Percentiles rank a stretch among this genome's conserved stretches.
phyloP scores from a whole-genome alignment of 2,113 vertebrate species.

The Festucalex cinctus region DNA sequence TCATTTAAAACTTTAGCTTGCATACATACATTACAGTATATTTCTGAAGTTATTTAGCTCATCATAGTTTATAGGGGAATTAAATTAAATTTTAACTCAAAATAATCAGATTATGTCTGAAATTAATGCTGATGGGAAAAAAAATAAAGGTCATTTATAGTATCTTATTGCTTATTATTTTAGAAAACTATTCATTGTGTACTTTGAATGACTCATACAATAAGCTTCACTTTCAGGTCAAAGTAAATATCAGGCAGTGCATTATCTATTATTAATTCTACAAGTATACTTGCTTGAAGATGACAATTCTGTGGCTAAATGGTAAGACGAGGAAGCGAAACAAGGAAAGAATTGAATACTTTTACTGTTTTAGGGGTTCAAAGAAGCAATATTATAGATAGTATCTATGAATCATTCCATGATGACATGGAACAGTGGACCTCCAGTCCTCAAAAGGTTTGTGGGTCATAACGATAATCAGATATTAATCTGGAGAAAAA shows the following conservation, averaged over 20 bases:
- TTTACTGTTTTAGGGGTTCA: background rate
- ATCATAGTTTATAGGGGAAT: background rate
- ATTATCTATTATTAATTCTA: background rate
- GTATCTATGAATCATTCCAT: too few species aligned
- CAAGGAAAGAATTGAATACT: background rate
- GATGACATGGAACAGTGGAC: too few species aligned
- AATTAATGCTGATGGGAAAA: background rate
- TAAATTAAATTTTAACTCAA: too few species aligned
- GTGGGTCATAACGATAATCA: too few species aligned
- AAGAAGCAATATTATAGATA: too few species aligned
- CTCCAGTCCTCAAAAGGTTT: too few species aligned
- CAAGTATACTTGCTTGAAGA: background rate
- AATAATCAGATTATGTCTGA: too few species aligned
- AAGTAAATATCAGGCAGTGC: background rate
- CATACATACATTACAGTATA: background rate
- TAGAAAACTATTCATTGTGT: background rate
- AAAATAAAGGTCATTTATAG: background rate
- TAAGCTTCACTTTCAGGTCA: background rate
- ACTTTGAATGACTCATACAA: background rate
- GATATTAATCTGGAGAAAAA: too few species aligned
- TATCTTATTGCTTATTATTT: background rate
- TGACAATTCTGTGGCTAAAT: background rate
- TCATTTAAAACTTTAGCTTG: slow-evolving; percentile 12
- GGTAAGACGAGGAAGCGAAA: background rate
- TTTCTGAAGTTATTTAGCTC: too few species aligned